A percentile compares a stretch with the other conserved stretches of the same genome.
These are phyloP conservation scores for Cacatua alba DNA, from an alignment of 2,113 vertebrate genomes.

Conservation along the genomic window DNA sequence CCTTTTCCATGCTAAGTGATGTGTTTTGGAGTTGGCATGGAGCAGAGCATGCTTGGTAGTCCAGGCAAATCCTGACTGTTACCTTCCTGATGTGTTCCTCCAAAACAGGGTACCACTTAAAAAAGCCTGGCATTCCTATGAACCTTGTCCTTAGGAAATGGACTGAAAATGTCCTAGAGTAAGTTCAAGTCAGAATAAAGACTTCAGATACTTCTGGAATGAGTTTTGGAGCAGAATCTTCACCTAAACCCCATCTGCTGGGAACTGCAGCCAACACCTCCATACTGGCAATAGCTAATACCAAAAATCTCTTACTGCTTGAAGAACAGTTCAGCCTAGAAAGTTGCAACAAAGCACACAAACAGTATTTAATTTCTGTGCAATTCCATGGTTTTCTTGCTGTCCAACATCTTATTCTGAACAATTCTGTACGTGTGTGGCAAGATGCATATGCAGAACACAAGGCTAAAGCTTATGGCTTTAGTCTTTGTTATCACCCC, in stretches of 20 bases:
- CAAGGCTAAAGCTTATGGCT: background rate
- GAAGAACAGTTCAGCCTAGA: background rate
- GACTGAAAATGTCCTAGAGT: background rate
- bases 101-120: background rate
- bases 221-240: background rate
- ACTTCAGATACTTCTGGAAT: background rate
- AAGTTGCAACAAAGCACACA: background rate
- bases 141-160: background rate
- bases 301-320: background rate
- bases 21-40: background rate
- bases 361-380: background rate
- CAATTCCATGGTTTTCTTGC: background rate
- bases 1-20: background rate
- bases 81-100: background rate
- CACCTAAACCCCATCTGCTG: background rate
- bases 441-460: background rate
- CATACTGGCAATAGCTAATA: background rate
- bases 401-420: background rate
- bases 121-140: background rate
- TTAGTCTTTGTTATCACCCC: background rate
- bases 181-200: background rate
- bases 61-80: background rate
- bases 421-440: background rate
- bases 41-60: background rate
- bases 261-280: background rate